phyloP scores from a whole-genome alignment of 2,888 invertebrate genomes.

The Limnephilus rhombicus region DNA sequence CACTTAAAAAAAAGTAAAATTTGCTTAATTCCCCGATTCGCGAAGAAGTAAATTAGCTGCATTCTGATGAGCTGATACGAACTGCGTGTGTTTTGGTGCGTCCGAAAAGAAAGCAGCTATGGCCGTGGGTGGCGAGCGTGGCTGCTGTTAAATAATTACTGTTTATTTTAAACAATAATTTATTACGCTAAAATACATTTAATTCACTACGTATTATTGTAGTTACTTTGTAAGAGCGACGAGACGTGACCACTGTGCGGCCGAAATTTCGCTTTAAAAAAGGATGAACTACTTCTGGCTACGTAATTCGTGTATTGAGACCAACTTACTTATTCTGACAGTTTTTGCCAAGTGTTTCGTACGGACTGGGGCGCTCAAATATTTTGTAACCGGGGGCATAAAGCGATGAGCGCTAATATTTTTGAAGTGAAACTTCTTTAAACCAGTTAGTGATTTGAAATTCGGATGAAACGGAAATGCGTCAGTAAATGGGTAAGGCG shows the following conservation, averaged over 20 bases:
- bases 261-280: too few species aligned
- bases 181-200: too few species aligned
- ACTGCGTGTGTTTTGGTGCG: constrained; percentile 36
- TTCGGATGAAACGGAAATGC: too few species aligned
- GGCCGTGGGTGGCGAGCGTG: background rate
- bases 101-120: constrained; percentile 20
- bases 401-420: too few species aligned
- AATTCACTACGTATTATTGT: background rate
- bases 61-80: constrained; percentile 6
- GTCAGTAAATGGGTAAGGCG: too few species aligned
- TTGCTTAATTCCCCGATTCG: constrained; percentile 8
- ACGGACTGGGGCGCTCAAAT: too few species aligned
- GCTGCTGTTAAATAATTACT: background rate
- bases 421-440: too few species aligned
- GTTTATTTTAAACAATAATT: constrained; percentile 24
- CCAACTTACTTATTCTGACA: too few species aligned
- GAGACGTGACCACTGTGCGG: too few species aligned
- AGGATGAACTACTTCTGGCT: background rate
- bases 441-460: too few species aligned
- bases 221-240: background rate
- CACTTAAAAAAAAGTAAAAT: background rate
- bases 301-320: background rate
- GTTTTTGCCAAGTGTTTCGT: too few species aligned
- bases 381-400: too few species aligned
- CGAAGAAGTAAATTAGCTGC: background rate